phyloP scores from a whole-genome alignment of 2,888 invertebrate genomes.

The Agelastica alni region DNA sequence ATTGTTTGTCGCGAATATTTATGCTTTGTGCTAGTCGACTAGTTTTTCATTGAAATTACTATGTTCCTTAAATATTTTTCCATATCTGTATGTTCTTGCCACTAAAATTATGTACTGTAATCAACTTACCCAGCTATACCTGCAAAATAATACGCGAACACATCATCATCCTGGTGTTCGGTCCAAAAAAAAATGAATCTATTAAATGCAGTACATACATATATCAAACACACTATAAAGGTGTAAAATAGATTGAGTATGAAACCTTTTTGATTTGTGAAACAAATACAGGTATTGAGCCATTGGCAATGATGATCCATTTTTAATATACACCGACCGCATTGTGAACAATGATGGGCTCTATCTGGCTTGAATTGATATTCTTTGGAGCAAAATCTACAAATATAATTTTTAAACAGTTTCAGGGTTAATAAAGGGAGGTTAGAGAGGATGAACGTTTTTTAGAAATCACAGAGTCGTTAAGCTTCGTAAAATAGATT shows the following conservation, averaged over 20 bases:
- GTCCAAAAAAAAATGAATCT: slow-evolving; percentile 3
- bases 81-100: no score
- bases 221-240: slow-evolving; percentile 33
- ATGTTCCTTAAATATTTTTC: no score
- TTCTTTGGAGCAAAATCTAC: slow-evolving; percentile 45
- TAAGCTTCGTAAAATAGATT: no score
- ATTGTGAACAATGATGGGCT: slow-evolving; percentile 47
- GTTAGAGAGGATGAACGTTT: no score
- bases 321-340: slow-evolving; percentile 44
- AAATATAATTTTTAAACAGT: not conserved
- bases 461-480: no score
- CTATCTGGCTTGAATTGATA: slow-evolving; percentile 47
- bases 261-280: slow-evolving; percentile 46
- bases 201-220: slow-evolving; percentile 21
- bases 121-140: no score
- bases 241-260: slow-evolving; percentile 41
- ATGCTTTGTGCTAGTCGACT: no score
- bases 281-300: slow-evolving; percentile 47
- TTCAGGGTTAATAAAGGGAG: not conserved
- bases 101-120: no score
- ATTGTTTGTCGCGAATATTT: no score
- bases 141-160: no score
- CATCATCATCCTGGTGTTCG: no score
- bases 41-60: no score
- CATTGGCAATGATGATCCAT: slow-evolving; percentile 52